These are phyloP conservation scores for Phenganax marumi DNA, from an alignment of 92 coral and sea anemone genomes.

Conservation along the genomic window DNA sequence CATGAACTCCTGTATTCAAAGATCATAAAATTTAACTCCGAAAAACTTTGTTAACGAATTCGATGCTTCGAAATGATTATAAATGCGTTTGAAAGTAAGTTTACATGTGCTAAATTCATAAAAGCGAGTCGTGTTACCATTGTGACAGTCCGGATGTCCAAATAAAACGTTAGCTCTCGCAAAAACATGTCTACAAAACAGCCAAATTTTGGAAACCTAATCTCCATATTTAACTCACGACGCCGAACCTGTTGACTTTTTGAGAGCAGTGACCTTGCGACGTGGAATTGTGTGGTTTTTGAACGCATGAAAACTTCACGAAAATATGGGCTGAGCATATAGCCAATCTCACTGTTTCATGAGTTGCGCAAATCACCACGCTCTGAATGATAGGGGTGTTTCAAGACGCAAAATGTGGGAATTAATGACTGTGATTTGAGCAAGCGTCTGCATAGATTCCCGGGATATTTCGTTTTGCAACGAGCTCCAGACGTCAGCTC, in stretches of 20 bases:
- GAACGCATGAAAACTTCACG: background rate
- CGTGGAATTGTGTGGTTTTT: constrained; percentile 10
- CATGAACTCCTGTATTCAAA: no score
- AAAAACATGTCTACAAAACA: background rate
- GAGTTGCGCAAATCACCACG: constrained; percentile 8
- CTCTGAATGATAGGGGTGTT: background rate
- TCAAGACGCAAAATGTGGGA: background rate
- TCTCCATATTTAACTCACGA: background rate
- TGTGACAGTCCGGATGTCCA: constrained; percentile 1
- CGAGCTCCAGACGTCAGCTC: no score
- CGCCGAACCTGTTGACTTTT: background rate
- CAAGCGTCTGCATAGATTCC: background rate
- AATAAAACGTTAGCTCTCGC: background rate
- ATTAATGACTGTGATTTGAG: background rate
- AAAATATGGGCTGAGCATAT: background rate
- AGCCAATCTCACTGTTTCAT: constrained; percentile 24
- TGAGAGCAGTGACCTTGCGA: constrained; percentile 8
- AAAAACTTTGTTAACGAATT: background rate
- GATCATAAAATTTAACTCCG: background rate
- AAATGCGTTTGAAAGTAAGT: constrained; percentile 15
- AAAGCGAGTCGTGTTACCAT: constrained; percentile 15
- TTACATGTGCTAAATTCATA: constrained; percentile 22
- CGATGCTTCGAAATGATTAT: background rate
- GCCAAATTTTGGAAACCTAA: background rate
- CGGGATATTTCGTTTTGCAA: background rate